Evolutionary conservation across 2,888 invertebrate species (phyloP).

Genomic region (Biston stratarius): DNA sequence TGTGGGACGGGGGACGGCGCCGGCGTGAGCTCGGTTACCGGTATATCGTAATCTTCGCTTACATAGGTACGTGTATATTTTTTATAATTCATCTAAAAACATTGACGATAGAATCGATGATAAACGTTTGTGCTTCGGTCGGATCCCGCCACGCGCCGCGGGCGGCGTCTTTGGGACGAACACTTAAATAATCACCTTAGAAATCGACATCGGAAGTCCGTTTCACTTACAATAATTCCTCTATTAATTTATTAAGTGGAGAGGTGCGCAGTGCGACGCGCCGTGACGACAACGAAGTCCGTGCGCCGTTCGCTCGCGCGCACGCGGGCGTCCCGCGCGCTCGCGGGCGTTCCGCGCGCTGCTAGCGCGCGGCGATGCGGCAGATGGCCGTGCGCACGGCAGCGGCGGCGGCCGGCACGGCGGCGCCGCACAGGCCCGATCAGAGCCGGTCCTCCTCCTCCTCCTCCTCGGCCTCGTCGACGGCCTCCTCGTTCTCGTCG

Average conservation of each 20-base stretch:
- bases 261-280: conserved; percentile 56
- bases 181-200: conserved; percentile 74
- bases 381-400: conserved; percentile 64
- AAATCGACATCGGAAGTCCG: conserved; percentile 83
- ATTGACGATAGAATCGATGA: conserved; percentile 74
- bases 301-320: conserved; percentile 51
- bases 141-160: conserved; percentile 55
- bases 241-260: conserved; percentile 76
- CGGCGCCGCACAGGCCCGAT: conserved; percentile 85
- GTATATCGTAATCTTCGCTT: conserved; percentile 41
- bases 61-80: conserved; percentile 60
- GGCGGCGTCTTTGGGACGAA: conserved; percentile 54
- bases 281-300: conserved; percentile 72
- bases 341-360: conserved; percentile 47
- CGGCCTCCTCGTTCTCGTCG: conserved; percentile 94
- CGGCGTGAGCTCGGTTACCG: conserved; percentile 23
- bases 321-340: conserved; percentile 34
- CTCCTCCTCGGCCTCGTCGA: conserved; percentile 94
- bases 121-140: conserved; percentile 64
- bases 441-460: conserved; percentile 91
- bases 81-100: conserved; percentile 74
- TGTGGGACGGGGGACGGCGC: neutral
- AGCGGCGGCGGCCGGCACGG: conserved; percentile 74
- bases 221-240: conserved; percentile 81
- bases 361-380: conserved; percentile 37